Percentiles rank a stretch among this genome's conserved stretches.
phyloP scores from a whole-genome alignment of 2,113 vertebrate genomes.

The Xiphias gladius region DNA sequence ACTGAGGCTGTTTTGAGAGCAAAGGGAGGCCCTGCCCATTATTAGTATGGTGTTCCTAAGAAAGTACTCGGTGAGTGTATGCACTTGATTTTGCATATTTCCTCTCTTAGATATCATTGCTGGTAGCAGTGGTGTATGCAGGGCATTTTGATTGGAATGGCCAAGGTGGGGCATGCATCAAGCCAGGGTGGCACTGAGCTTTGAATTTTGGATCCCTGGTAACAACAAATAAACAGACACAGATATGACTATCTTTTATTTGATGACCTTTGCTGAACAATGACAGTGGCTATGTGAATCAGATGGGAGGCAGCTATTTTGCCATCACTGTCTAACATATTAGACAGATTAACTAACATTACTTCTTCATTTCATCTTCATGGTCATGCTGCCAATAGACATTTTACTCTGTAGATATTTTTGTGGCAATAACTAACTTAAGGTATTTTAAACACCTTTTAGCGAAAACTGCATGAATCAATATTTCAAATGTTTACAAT shows the following conservation, averaged over 20 bases:
- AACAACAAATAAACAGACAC: conserved; percentile 27
- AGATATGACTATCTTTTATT: conserved; percentile 8
- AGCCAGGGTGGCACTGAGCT: conserved; percentile 12
- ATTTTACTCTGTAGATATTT: no score
- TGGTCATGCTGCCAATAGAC: no score
- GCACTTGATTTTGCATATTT: conserved; percentile 26
- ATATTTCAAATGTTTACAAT: neutral
- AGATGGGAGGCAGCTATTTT: neutral
- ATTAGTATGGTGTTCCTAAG: no score
- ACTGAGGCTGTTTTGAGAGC: no score
- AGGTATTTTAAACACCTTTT: no score
- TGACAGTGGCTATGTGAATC: neutral
- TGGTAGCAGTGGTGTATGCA: neutral
- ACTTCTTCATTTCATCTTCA: no score
- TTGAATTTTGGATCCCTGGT: neutral
- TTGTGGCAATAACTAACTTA: no score
- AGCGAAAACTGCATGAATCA: neutral
- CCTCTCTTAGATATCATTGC: neutral
- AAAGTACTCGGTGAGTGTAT: neutral
- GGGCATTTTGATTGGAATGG: neutral
- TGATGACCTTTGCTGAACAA: conserved; percentile 14
- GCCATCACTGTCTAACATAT: neutral
- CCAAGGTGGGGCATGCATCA: conserved; percentile 1
- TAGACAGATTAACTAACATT: no score
- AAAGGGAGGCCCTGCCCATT: no score